Evolutionary conservation across 2,888 invertebrate species (phyloP).

Genomic region (Drosophila yooni): DNA sequence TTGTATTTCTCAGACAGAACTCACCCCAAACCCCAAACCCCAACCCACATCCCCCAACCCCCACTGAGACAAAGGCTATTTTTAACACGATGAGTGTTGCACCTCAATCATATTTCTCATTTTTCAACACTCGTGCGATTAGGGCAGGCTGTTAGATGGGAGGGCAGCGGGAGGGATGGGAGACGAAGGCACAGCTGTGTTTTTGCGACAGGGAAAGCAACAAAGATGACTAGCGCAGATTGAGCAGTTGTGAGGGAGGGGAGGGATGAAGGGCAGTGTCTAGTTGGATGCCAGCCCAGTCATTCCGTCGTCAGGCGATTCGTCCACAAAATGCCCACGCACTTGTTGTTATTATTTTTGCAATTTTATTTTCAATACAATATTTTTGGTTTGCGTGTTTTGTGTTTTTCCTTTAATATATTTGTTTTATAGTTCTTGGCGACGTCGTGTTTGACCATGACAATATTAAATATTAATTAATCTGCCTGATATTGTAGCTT

Average conservation of each 20-base stretch:
- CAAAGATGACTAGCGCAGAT: constrained; percentile 12
- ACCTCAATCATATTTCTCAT: constrained; percentile 79
- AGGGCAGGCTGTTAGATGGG: constrained; percentile 22
- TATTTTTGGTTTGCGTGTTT: constrained; percentile 30
- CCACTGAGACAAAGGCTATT: constrained; percentile 61
- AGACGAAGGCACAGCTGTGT: constrained; percentile 36
- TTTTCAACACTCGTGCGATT: constrained; percentile 65
- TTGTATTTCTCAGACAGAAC: constrained; percentile 22
- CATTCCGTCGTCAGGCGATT: constrained; percentile 40
- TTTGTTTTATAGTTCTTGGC: constrained; percentile 58
- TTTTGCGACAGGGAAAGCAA: constrained; percentile 45
- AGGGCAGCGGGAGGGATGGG: constrained; percentile 14
- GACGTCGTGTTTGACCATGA: constrained; percentile 67
- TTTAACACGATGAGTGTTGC: constrained; percentile 73
- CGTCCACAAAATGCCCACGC: constrained; percentile 57
- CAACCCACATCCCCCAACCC: constrained; percentile 20
- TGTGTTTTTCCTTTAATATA: constrained; percentile 38
- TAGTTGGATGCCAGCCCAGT: constrained; percentile 5
- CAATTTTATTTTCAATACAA: constrained; percentile 35
- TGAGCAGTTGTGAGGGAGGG: background rate
- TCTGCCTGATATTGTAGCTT: constrained; percentile 55
- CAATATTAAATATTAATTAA: constrained; percentile 79
- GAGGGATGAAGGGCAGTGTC: background rate
- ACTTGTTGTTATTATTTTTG: constrained; percentile 44
- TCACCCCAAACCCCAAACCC: background rate